These are phyloP conservation scores for Odobenus rosmarus DNA, from an alignment of 2,113 vertebrate genomes.

Conservation along the genomic window DNA sequence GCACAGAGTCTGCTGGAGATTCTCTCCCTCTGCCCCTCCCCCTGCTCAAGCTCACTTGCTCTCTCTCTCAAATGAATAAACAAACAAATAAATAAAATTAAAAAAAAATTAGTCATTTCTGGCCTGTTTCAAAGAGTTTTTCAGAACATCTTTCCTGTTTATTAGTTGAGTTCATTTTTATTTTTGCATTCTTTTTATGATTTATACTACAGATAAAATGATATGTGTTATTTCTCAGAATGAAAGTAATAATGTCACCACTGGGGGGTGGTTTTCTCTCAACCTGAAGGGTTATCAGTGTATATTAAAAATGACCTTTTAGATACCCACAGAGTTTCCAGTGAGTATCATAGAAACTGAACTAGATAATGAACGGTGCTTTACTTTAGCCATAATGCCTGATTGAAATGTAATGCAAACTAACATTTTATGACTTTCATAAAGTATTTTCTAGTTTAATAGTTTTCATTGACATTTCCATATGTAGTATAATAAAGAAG, in stretches of 20 bases:
- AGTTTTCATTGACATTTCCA: conserved; percentile 63
- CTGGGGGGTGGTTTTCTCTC: neutral
- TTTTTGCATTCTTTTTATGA: conserved; percentile 24
- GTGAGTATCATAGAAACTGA: neutral
- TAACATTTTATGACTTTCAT: conserved; percentile 52
- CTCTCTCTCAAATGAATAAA: neutral
- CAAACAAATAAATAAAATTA: neutral
- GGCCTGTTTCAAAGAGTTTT: neutral
- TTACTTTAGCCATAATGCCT: conserved; percentile 15
- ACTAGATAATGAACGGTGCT: neutral
- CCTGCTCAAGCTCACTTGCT: neutral
- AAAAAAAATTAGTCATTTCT: conserved; percentile 22
- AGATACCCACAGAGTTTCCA: neutral
- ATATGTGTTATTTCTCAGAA: conserved; percentile 33
- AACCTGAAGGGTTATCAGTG: accelerated
- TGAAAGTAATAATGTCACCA: neutral
- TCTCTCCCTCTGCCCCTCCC: neutral
- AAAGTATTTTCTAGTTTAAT: conserved; percentile 62
- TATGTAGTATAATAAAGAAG: conserved; percentile 41
- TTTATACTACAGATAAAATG: conserved; percentile 58
- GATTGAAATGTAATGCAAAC: conserved; percentile 59
- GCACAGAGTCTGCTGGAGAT: neutral
- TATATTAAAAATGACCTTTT: neutral
- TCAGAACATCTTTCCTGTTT: conserved; percentile 4
- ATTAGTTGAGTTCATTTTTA: conserved; percentile 55